Conservation (phyloP, 2,113 vertebrate species). For the Rhabdomys dilectus region DNA sequence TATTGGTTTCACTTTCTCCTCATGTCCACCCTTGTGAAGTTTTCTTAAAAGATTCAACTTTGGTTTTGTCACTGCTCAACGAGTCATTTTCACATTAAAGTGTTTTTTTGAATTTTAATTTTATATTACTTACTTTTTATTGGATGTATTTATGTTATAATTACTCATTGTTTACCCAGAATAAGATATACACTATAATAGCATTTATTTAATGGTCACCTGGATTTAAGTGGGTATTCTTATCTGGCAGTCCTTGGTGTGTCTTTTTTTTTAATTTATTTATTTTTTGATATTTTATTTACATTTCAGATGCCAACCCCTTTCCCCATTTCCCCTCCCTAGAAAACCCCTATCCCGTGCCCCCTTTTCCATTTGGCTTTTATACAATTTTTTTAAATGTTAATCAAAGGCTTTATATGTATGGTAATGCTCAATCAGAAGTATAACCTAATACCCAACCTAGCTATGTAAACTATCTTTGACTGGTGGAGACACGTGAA, state of each 20-base stretch:
- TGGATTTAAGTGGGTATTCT: not conserved
- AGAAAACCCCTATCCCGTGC: no score
- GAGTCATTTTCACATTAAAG: not conserved
- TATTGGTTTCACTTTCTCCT: not conserved
- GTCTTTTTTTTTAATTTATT: no score
- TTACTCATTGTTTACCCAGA: not conserved
- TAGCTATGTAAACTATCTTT: no score
- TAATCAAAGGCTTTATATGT: no score
- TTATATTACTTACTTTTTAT: not conserved
- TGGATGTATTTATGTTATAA: not conserved
- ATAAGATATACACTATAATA: not conserved
- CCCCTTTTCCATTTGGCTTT: no score
- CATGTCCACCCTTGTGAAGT: not conserved
- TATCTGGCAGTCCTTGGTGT: not conserved
- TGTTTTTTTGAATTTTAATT: slow-evolving; percentile 28
- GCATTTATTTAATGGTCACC: not conserved
- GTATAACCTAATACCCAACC: no score
- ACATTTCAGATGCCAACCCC: no score
- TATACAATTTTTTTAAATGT: no score
- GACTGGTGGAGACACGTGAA: no score
- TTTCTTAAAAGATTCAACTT: not conserved
- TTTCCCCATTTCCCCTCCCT: no score
- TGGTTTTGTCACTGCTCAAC: not conserved
- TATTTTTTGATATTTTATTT: no score
- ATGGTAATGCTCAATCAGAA: no score